These are phyloP conservation scores for Euphydryas editha DNA, from an alignment of 2,888 invertebrate species.

Conservation along the genomic window DNA sequence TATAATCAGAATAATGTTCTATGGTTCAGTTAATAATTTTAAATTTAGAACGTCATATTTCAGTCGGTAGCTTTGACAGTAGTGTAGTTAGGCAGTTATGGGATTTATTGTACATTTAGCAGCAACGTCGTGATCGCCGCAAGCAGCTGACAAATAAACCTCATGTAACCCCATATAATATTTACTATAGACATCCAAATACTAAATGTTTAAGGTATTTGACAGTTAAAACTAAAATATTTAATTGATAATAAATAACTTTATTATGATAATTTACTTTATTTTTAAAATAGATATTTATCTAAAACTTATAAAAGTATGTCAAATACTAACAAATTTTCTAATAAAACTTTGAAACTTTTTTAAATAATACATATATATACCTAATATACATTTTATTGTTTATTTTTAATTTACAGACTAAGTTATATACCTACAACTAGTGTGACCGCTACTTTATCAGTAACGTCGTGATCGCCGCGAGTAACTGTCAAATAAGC, in stretches of 20 bases:
- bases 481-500: constrained; percentile 7
- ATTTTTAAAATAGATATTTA: too few relatives aligned
- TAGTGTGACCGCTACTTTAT: constrained; percentile 49
- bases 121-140: constrained; percentile 6
- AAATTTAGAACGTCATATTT: neutral
- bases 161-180: neutral
- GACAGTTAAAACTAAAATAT: too few relatives aligned
- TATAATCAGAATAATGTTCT: too few relatives aligned
- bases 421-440: too few relatives aligned
- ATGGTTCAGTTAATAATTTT: neutral
- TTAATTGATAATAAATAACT: too few relatives aligned
- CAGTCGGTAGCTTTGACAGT: constrained; percentile 4
- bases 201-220: neutral
- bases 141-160: neutral
- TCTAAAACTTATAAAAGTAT: too few relatives aligned
- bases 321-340: too few relatives aligned
- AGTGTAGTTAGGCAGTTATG: neutral
- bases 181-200: neutral
- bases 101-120: constrained; percentile 1
- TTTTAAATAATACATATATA: too few relatives aligned
- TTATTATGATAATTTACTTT: too few relatives aligned
- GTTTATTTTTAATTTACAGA: too few relatives aligned
- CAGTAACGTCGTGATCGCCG: constrained; percentile 47
- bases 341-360: too few relatives aligned
- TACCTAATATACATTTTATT: too few relatives aligned